These are phyloP conservation scores for Harpagifer antarcticus DNA, from an alignment of 2,797 vertebrate genomes.

Conservation along the genomic window DNA sequence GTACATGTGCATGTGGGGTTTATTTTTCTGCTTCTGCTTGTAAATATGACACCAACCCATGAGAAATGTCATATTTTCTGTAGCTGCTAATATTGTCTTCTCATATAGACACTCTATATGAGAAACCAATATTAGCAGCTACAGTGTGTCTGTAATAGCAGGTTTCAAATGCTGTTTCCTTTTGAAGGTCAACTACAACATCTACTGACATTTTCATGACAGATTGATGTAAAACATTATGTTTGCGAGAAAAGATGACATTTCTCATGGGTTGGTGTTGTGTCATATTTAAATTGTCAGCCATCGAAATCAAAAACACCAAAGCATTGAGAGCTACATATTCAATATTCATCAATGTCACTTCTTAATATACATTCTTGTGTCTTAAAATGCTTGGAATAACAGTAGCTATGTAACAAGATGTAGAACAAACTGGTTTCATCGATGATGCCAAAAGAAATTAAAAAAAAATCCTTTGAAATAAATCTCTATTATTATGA, in stretches of 20 bases:
- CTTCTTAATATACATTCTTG: slow-evolving; percentile 19
- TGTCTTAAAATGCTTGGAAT: slow-evolving; percentile 10
- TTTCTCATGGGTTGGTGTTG: slow-evolving; percentile 52
- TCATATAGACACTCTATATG: too few species aligned
- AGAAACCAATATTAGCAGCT: slow-evolving; percentile 47
- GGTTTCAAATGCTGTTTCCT: slow-evolving; percentile 61
- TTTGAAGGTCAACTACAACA: slow-evolving; percentile 80
- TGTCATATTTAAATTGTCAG: slow-evolving; percentile 54
- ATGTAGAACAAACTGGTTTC: slow-evolving; percentile 4
- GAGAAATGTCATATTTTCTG: too few species aligned
- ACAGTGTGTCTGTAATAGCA: slow-evolving; percentile 51
- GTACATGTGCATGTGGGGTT: not conserved
- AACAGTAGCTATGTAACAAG: slow-evolving; percentile 6
- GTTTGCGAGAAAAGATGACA: slow-evolving; percentile 54
- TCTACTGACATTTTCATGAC: slow-evolving; percentile 73
- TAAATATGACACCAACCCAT: too few species aligned
- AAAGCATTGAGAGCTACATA: slow-evolving; percentile 25
- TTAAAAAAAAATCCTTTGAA: not conserved
- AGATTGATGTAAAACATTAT: slow-evolving; percentile 56
- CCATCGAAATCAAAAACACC: slow-evolving; percentile 29
- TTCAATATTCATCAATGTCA: slow-evolving; percentile 16
- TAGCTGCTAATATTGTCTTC: too few species aligned
- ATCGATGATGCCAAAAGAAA: slow-evolving; percentile 10
- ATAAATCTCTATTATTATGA: slow-evolving; percentile 26
- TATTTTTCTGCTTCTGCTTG: slow-evolving; percentile 10